These are phyloP conservation scores for Chloroceryle amazona DNA, from an alignment of 2,797 vertebrate species.

Conservation along the genomic window DNA sequence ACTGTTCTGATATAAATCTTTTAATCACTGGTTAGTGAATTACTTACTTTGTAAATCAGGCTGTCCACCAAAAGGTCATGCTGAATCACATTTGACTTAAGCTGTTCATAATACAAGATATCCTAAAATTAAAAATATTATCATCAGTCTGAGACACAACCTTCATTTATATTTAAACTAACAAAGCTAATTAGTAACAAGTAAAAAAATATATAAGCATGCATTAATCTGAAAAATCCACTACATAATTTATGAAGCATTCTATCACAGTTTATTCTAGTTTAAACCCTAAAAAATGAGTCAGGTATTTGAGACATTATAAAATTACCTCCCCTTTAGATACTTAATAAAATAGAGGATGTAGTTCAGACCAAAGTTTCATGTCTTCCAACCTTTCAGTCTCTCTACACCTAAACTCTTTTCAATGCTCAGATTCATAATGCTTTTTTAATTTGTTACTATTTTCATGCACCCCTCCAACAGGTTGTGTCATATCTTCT, in stretches of 20 bases:
- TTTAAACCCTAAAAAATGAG: neutral
- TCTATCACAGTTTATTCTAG: neutral
- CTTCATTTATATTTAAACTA: neutral
- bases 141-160: neutral
- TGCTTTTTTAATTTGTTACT: neutral
- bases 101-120: slow-evolving; percentile 94
- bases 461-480: neutral
- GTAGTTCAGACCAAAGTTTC: neutral
- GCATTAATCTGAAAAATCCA: neutral
- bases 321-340: neutral
- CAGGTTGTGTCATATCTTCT: neutral
- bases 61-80: slow-evolving; percentile 96
- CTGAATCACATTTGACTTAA: slow-evolving; percentile 96
- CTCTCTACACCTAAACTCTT: neutral
- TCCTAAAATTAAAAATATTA: slow-evolving; percentile 85
- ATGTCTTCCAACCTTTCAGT: neutral
- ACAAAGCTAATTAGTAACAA: neutral
- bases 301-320: neutral
- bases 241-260: neutral
- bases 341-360: neutral
- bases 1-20: neutral
- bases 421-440: neutral
- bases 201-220: neutral
- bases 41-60: slow-evolving; percentile 96
- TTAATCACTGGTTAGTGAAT: neutral